These are phyloP conservation scores for Lampropteryx suffumata DNA, from an alignment of 2,888 invertebrate species.

Conservation along the genomic window DNA sequence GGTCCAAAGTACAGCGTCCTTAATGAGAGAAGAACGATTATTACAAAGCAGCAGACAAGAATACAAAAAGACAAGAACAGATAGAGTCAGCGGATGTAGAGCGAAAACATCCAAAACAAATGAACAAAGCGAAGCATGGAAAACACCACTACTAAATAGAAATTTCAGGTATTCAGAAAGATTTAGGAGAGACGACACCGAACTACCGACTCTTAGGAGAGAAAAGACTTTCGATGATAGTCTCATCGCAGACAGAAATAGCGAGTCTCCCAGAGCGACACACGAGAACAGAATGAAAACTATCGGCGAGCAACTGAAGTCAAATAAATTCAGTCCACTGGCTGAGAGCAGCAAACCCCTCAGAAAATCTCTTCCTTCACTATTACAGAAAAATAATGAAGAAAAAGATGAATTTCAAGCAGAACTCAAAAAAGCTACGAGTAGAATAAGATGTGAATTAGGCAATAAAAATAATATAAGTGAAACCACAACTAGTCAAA, in stretches of 20 bases:
- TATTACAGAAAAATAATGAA: constrained; percentile 76
- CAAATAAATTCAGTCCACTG: constrained; percentile 56
- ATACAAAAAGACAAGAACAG: constrained; percentile 72
- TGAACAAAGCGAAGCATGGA: constrained; percentile 73
- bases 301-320: constrained; percentile 61
- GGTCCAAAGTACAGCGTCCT: constrained; percentile 65
- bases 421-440: constrained; percentile 78
- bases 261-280: constrained; percentile 60
- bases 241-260: constrained; percentile 61
- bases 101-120: constrained; percentile 73
- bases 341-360: constrained; percentile 66
- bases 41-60: constrained; percentile 75
- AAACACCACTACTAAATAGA: constrained; percentile 71
- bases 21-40: constrained; percentile 75
- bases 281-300: constrained; percentile 63
- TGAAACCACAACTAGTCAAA: constrained; percentile 78
- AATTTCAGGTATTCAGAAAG: constrained; percentile 78
- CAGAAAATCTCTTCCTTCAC: constrained; percentile 81
- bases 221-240: constrained; percentile 79
- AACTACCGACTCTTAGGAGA: constrained; percentile 68
- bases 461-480: constrained; percentile 73
- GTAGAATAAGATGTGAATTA: constrained; percentile 77
- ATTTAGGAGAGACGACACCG: constrained; percentile 67
- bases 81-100: constrained; percentile 74
- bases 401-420: constrained; percentile 82